These are phyloP conservation scores for Baryphthengus martii DNA, from an alignment of 2,113 vertebrate genomes.

Conservation along the genomic window DNA sequence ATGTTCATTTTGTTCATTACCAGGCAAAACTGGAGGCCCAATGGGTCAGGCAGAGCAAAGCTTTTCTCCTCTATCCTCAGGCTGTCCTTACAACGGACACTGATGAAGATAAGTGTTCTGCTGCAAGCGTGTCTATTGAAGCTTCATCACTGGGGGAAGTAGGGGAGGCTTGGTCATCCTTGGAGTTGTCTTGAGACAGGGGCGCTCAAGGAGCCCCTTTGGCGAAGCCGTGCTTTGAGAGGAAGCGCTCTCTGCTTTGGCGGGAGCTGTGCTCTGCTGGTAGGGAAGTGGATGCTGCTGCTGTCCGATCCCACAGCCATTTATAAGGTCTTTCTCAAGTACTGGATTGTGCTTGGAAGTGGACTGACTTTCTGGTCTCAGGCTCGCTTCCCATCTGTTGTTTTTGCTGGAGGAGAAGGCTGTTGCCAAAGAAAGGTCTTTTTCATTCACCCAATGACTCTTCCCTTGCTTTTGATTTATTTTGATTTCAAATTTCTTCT, in stretches of 20 bases:
- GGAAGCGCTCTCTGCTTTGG: neutral
- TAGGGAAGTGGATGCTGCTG: neutral
- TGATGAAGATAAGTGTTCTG: neutral
- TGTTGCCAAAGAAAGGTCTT: neutral
- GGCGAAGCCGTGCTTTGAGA: neutral
- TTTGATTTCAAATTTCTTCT: neutral
- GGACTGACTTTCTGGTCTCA: neutral
- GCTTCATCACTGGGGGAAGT: too few species aligned
- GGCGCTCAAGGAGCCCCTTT: neutral
- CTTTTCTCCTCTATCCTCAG: neutral
- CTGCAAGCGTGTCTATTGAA: neutral
- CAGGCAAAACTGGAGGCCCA: neutral
- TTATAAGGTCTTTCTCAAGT: neutral
- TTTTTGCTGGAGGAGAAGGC: neutral
- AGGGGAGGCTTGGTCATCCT: neutral
- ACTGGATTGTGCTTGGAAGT: neutral
- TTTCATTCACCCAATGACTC: neutral
- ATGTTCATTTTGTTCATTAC: neutral
- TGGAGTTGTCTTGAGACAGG: neutral
- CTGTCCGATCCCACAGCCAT: neutral
- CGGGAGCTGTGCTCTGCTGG: neutral
- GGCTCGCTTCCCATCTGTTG: neutral
- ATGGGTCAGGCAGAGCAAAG: neutral
- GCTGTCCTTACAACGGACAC: neutral
- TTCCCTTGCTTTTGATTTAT: neutral